Percentiles rank a stretch among this genome's conserved stretches.
These are phyloP conservation scores for Cosmia trapezina DNA, from an alignment of 2,888 invertebrate genomes.

Conservation along the genomic window DNA sequence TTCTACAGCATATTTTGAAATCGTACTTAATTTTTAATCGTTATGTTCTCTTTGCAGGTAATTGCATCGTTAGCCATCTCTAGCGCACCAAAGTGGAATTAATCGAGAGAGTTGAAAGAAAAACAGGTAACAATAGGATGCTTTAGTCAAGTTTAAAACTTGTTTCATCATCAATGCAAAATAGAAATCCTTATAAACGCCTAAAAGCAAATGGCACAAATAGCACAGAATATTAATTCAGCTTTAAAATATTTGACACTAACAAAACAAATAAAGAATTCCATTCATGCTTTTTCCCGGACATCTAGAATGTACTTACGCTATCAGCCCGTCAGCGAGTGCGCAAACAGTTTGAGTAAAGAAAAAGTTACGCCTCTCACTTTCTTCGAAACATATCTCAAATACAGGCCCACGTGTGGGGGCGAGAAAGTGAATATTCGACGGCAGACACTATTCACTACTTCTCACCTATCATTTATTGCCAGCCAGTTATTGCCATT, in stretches of 20 bases:
- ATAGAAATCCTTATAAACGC: slow-evolving; percentile 28
- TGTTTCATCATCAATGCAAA: slow-evolving; percentile 12
- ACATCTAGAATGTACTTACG: slow-evolving; percentile 43
- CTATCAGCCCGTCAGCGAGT: slow-evolving; percentile 58
- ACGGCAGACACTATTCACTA: slow-evolving; percentile 66
- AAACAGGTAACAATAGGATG: slow-evolving; percentile 51
- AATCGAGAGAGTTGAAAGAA: slow-evolving; percentile 45
- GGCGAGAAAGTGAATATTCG: slow-evolving; percentile 85
- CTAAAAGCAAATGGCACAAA: slow-evolving; percentile 5
- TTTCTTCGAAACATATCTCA: slow-evolving; percentile 83
- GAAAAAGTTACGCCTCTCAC: slow-evolving; percentile 87
- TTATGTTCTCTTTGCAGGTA: slow-evolving; percentile 75
- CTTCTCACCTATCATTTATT: slow-evolving; percentile 75
- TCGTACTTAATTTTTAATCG: slow-evolving; percentile 59
- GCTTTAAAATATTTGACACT: slow-evolving; percentile 13
- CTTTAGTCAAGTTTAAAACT: slow-evolving; percentile 7
- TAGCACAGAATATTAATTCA: slow-evolving; percentile 17
- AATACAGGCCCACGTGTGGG: slow-evolving; percentile 78
- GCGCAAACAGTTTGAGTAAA: slow-evolving; percentile 82
- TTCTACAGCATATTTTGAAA: slow-evolving; percentile 49
- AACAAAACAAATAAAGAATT: slow-evolving; percentile 45
- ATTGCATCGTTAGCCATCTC: slow-evolving; percentile 51
- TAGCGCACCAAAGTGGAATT: slow-evolving; percentile 43
- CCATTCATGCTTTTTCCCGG: slow-evolving; percentile 57
- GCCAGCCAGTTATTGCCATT: slow-evolving; percentile 72